Evolutionary conservation across 2,113 vertebrate genomes (phyloP).

Genomic region (Larimichthys crocea): DNA sequence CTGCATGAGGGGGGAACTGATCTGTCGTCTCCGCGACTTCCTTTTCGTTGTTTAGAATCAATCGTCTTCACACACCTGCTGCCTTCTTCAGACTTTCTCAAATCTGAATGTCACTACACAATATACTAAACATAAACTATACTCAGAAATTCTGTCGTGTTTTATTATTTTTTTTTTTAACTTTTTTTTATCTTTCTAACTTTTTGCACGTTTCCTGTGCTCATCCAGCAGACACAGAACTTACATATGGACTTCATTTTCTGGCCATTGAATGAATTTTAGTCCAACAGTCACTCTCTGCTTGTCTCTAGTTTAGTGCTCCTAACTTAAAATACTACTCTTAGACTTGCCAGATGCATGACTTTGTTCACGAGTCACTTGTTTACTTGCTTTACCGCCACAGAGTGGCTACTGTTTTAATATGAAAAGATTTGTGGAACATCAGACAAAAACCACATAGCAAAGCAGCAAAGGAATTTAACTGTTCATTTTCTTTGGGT

Average conservation of each 20-base stretch:
- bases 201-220: background rate
- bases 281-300: background rate
- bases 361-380: background rate
- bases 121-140: background rate
- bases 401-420: too few relatives aligned
- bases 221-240: background rate
- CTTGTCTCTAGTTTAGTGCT: background rate
- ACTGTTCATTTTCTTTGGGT: background rate
- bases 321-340: background rate
- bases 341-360: background rate
- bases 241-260: background rate
- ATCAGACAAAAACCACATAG: background rate
- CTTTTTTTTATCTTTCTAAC: too few relatives aligned
- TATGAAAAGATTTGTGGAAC: background rate
- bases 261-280: background rate
- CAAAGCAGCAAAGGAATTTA: background rate
- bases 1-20: background rate
- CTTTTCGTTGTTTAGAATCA: slow-evolving; percentile 19
- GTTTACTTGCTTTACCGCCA: background rate
- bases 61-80: background rate
- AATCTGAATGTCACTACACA: background rate
- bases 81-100: background rate
- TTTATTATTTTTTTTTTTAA: too few relatives aligned
- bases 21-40: slow-evolving; percentile 29
- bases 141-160: background rate